Conservation (phyloP, 1,140 invertebrate genomes). For the Nebria ingens region DNA sequence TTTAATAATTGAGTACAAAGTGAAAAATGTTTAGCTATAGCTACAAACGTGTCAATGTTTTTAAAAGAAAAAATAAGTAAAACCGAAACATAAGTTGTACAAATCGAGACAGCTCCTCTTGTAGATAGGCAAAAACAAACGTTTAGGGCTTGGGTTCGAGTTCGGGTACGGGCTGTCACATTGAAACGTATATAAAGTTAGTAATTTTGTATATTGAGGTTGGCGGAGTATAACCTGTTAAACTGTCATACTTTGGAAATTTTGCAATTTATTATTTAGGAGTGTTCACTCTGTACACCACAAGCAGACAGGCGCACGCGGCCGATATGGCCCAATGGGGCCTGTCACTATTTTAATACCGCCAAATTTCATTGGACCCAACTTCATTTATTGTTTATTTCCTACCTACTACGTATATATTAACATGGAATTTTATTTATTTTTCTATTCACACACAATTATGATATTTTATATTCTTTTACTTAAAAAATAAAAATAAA, state of each 20-base stretch:
- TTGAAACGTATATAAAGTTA: conserved; percentile 7
- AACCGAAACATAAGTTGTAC: no score
- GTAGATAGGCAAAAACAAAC: no score
- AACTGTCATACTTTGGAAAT: conserved; percentile 6
- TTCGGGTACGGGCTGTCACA: conserved; percentile 4
- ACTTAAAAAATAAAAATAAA: no score
- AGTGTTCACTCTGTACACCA: not conserved
- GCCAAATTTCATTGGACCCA: not conserved
- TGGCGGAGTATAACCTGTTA: not conserved
- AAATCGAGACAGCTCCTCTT: no score
- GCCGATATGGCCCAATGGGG: not conserved
- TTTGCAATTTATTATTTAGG: conserved; percentile 1
- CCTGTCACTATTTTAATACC: not conserved
- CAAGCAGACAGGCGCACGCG: not conserved
- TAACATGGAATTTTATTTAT: no score
- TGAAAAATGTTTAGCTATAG: no score
- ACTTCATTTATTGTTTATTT: not conserved
- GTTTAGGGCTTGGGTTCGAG: no score
- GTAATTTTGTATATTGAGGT: conserved; percentile 4
- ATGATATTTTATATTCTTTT: no score
- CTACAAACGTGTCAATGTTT: no score
- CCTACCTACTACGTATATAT: not conserved
- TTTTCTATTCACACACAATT: no score
- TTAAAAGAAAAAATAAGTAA: no score
- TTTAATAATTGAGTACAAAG: no score